Percentiles rank a stretch among this genome's conserved stretches.
phyloP scores from a whole-genome alignment of 2,797 vertebrate species.

The Hydrocynus forskahlii region DNA sequence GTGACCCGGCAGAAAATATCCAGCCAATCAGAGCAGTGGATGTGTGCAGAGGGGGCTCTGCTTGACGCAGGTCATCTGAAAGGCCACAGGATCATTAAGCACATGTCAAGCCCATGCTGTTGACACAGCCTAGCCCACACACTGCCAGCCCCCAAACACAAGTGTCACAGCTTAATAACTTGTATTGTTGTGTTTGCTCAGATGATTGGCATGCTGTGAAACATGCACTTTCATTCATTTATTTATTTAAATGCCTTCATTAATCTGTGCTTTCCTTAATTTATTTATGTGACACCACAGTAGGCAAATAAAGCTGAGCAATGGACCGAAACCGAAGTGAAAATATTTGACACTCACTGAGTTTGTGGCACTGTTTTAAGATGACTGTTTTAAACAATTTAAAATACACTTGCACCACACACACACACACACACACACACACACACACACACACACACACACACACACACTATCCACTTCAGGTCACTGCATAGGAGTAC shows the following conservation, averaged over 20 bases:
- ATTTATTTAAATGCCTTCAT: background rate
- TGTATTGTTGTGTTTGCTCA: background rate
- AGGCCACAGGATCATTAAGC: slow-evolving; percentile 26
- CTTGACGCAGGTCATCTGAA: slow-evolving; percentile 16
- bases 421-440: no score
- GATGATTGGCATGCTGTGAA: background rate
- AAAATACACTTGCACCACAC: no score
- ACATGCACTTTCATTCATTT: background rate
- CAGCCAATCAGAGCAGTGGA: slow-evolving; percentile 9
- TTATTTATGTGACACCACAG: background rate
- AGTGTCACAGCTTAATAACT: background rate
- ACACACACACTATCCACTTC: no score
- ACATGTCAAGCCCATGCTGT: slow-evolving; percentile 12
- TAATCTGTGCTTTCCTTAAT: background rate
- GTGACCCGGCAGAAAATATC: slow-evolving; percentile 30
- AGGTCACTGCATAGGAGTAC: background rate
- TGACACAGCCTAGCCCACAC: slow-evolving; percentile 29
- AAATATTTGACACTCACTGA: background rate
- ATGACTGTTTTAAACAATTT: background rate
- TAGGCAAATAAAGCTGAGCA: background rate
- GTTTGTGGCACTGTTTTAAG: background rate
- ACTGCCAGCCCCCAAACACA: background rate
- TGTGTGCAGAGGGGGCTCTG: background rate
- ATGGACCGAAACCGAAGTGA: background rate
- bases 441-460: no score